Percentiles rank a stretch among this genome's conserved stretches.
Evolutionary conservation across 2,797 vertebrate species (phyloP).

Genomic region (Anguilla anguilla): DNA sequence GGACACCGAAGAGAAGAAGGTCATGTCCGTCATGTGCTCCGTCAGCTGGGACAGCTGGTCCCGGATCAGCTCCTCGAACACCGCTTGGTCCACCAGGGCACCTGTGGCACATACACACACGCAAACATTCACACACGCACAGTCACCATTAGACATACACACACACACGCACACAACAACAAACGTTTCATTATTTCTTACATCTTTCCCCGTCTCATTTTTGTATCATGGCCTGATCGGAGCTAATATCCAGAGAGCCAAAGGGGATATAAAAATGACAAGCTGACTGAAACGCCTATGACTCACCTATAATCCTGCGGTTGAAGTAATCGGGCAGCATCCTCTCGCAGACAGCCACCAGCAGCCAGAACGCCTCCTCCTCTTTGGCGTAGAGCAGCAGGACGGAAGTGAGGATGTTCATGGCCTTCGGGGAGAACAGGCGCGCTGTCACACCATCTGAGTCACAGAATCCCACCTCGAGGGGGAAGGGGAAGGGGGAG

Average conservation of each 20-base stretch:
- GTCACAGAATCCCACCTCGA: neutral
- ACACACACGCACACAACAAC: neutral
- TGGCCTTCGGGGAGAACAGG: constrained; percentile 74
- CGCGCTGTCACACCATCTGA: neutral
- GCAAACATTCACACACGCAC: neutral
- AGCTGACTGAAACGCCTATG: neutral
- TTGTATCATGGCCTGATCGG: neutral
- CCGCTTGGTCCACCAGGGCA: constrained; percentile 96
- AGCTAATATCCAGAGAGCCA: neutral
- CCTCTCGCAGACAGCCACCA: constrained; percentile 93
- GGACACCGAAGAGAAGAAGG: constrained; percentile 95
- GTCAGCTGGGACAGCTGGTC: constrained; percentile 91
- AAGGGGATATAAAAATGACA: neutral
- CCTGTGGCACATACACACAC: constrained; percentile 64
- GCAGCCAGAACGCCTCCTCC: constrained; percentile 96
- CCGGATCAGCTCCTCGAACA: constrained; percentile 95
- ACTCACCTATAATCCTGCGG: constrained; percentile 90
- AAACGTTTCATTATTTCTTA: neutral
- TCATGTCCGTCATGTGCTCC: constrained; percentile 94
- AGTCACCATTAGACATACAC: neutral
- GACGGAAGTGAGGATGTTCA: constrained; percentile 97
- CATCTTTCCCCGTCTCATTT: neutral
- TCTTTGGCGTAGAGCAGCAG: constrained; percentile 95
- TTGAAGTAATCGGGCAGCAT: constrained; percentile 98
- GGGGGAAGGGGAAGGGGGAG: neutral